phyloP scores from a whole-genome alignment of 2,888 invertebrate genomes.

The Phasia obesa region DNA sequence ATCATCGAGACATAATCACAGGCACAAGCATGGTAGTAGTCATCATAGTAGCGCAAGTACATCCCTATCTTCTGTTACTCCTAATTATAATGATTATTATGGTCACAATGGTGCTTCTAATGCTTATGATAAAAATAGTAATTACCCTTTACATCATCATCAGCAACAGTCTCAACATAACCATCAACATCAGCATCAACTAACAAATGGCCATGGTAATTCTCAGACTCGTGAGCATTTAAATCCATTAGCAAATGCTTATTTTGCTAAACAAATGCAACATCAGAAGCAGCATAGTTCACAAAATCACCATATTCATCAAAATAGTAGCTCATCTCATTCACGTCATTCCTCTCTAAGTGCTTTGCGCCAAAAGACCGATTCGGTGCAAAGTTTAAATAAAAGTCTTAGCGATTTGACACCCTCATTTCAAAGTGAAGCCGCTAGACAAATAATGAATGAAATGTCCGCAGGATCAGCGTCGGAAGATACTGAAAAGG shows the following conservation, averaged over 20 bases:
- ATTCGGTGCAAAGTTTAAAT: constrained; percentile 81
- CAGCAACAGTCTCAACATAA: constrained; percentile 74
- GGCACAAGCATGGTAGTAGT: constrained; percentile 73
- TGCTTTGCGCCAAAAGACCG: constrained; percentile 80
- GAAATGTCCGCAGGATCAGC: constrained; percentile 86
- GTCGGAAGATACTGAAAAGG: constrained; percentile 81
- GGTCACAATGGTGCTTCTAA: constrained; percentile 68
- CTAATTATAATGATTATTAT: constrained; percentile 73
- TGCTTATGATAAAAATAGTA: constrained; percentile 80
- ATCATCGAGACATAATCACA: constrained; percentile 72
- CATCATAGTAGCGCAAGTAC: constrained; percentile 73
- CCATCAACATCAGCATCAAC: constrained; percentile 74
- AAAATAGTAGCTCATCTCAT: constrained; percentile 68
- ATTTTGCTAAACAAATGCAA: constrained; percentile 79
- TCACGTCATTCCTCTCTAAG: constrained; percentile 76
- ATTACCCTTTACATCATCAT: constrained; percentile 72
- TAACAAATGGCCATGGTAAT: constrained; percentile 61
- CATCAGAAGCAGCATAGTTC: constrained; percentile 73
- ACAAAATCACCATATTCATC: constrained; percentile 51
- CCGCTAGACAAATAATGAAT: constrained; percentile 92
- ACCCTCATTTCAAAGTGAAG: constrained; percentile 91
- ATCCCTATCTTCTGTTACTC: constrained; percentile 46
- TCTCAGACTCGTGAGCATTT: constrained; percentile 75
- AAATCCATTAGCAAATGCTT: constrained; percentile 79
- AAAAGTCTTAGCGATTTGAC: constrained; percentile 85